Percentiles rank a stretch among this genome's conserved stretches.
Conservation (phyloP, 2,113 vertebrate species). For the Daphoenositta chrysoptera region DNA sequence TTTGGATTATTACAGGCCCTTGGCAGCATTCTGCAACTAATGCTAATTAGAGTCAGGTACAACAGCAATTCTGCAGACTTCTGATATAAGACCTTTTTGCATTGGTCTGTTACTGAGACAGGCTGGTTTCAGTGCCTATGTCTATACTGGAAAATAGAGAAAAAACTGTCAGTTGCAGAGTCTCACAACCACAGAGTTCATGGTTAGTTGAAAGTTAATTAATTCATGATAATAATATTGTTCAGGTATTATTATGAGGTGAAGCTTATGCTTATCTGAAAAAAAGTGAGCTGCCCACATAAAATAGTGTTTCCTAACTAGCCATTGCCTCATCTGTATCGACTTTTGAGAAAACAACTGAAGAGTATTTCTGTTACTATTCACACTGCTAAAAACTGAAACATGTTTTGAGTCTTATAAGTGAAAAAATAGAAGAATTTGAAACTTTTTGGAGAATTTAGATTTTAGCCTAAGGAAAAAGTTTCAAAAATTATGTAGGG, state of each 20-base stretch:
- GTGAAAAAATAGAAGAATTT: not conserved
- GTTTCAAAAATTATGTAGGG: not conserved
- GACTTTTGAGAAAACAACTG: not conserved
- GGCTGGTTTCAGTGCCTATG: not conserved
- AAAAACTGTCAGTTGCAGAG: accelerated
- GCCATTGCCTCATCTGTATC: not conserved
- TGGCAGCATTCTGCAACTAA: not conserved
- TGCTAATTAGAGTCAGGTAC: not conserved
- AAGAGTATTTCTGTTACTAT: not conserved
- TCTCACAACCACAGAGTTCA: not conserved
- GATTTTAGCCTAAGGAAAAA: not conserved
- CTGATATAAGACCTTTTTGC: not conserved
- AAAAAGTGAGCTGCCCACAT: not conserved
- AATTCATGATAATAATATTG: not conserved
- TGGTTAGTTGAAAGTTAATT: not conserved
- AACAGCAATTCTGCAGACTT: not conserved
- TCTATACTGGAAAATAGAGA: not conserved
- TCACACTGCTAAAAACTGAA: not conserved
- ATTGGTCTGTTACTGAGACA: not conserved
- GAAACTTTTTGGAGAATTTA: not conserved
- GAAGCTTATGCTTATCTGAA: not conserved
- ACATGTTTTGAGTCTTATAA: not conserved
- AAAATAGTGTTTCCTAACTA: not conserved
- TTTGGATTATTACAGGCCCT: not conserved
- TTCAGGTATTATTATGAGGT: not conserved